Base-by-base conservation (phyloP, 1,140 invertebrate species). In the Tetraneura akinire region DNA sequence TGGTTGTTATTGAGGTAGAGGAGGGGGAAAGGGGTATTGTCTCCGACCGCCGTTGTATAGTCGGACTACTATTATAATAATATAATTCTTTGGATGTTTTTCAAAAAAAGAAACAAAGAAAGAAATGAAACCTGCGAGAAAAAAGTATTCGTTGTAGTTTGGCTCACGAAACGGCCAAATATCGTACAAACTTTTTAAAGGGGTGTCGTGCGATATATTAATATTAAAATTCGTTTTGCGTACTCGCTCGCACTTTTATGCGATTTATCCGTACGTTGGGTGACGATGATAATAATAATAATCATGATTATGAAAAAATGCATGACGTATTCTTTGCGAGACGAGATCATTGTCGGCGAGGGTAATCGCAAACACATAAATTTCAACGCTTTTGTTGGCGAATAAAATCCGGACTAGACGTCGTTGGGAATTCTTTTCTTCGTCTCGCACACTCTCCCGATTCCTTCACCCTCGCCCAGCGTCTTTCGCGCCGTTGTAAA, bases 401-500 rank as follows among this genome's bases (percentile, higher is more conserved):
- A 76, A 76, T 78, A 78, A 78, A 62, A 78, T 78, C 74, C 55
- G 55, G 74, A 78, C 74, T 55, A 78, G 73, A 78, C 73, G 74
- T 76, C 51, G 53, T 74, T 26, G 51, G n/a, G 74, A 60, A 60
- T 57, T 60, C 51, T 78, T 78, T 45, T 78, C 53, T 78, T 55
- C 16, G n/a, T n/a, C n/a, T n/a, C n/a, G n/a, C n/a, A n/a, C n/a
- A n/a, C n/a, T 78, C 55, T 60, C 55, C 42, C 21, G n/a, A 9
- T 45, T 26, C 29, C 5, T 26, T 16, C 5, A 11, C 64, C 10
- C 10, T 10, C 62, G 18, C 16, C 66, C 16, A 47, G 45, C 66
- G 29, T 16, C 29, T 32, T n/a, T 21, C 42, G 45, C 42, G n/a
- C 66, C 2, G 23, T 62, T 29, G 8, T 37, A 1, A 9, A 16